Evolutionary conservation across 1,140 invertebrate species (phyloP), one percentile per base, ranked within the genome.

Genomic region (Drosophila chauvacae): DNA sequence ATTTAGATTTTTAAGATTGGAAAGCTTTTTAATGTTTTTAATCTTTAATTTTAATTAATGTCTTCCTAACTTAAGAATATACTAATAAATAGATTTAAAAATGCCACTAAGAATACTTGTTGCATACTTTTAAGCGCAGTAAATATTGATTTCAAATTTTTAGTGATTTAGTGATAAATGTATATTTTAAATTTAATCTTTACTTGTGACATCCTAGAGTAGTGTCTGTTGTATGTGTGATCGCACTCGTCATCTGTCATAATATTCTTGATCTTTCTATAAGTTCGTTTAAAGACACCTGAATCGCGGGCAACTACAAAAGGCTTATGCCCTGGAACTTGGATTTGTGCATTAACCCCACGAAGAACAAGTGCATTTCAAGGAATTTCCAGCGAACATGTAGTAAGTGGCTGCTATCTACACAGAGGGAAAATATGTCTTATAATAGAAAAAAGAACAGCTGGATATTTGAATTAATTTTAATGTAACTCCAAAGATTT

Each of bases 341-440:
- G 53, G 53, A 56, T 56, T 39, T 39, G 53, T 39, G 53, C 35
- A 39, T 26, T 35, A 56, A 56, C 53, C 35, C 53, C 53, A 39
- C 14, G 9, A 35, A 39, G 10, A 56, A 56, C 53, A 56, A 56
- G 53, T 56, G 53, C 53, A 56, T 56, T 56, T 56, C 20, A 39
- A n/a, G 53, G 53, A 39, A 56, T 39, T 55, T 20, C 9, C 20
- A 39, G 20, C n/a, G 20, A 39, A 39, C 53, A 56, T 56, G 53
- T 56, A 56, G 35, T 56, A 56, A 39, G 53, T 39, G 35, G 53
- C 35, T 56, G 35, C 35, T 39, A 56, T 37, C 20, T 56, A 56
- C 53, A 56, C 35, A 39, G 35, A 0, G 53, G 39, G 35, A 56
- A 56, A 55, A 51, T 13, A 11, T 10, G 23, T 9, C 14, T 0